Percentiles rank a stretch among this genome's conserved stretches.
Evolutionary conservation across 1,140 invertebrate genomes (phyloP).

Genomic region (Panagrolaimus sp.): DNA sequence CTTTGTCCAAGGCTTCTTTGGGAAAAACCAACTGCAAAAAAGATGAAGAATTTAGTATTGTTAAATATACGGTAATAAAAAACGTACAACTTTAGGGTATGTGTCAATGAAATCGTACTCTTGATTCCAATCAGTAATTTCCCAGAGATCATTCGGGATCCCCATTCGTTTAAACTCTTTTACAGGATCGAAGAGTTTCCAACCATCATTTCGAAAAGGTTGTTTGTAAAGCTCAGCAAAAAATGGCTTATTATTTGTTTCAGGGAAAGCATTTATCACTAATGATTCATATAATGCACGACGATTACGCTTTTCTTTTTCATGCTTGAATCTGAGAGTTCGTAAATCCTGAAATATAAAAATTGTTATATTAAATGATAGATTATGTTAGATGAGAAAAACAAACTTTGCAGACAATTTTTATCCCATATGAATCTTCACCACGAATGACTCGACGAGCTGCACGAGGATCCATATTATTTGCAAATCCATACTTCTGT

Average conservation of each 20-base stretch:
- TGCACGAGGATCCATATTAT: not conserved
- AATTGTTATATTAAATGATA: no score
- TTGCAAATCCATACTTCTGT: conserved; percentile 80
- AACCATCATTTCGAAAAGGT: conserved; percentile 81
- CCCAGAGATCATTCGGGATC: conserved; percentile 90
- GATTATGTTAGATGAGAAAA: conserved; percentile 4
- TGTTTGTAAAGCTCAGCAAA: conserved; percentile 76
- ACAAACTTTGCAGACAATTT: conserved; percentile 82
- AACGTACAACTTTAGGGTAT: conserved; percentile 65
- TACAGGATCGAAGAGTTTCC: conserved; percentile 89
- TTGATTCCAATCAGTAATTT: conserved; percentile 86
- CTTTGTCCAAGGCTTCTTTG: not conserved
- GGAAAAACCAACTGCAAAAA: conserved; percentile 63
- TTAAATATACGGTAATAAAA: conserved; percentile 64
- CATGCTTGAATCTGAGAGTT: conserved; percentile 89
- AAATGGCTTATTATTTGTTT: conserved; percentile 66
- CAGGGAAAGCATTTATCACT: conserved; percentile 85
- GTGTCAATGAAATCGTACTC: conserved; percentile 89
- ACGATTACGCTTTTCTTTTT: conserved; percentile 88
- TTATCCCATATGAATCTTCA: conserved; percentile 97
- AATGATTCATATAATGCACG: conserved; percentile 90
- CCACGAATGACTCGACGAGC: conserved; percentile 78
- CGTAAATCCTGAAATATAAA: conserved; percentile 72
- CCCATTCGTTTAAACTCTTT: conserved; percentile 87
- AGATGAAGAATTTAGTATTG: not conserved